Evolutionary conservation across 2,113 vertebrate genomes (phyloP).

Genomic region (Uropsilus gracilis): DNA sequence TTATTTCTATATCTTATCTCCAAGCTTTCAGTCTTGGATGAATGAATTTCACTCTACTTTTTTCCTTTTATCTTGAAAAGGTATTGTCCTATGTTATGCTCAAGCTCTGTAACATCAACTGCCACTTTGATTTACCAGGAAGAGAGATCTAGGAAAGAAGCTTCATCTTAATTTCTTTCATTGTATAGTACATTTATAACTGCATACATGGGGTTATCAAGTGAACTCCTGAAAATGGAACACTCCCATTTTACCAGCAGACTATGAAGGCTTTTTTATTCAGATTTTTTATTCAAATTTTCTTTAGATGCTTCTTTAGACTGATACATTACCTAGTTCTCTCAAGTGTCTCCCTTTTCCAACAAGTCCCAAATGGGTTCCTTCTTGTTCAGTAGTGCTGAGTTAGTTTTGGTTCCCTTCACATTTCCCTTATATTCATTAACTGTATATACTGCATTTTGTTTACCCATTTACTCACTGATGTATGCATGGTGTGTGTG

Average conservation of each 20-base stretch:
- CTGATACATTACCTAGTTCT: background rate
- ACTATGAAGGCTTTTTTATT: background rate
- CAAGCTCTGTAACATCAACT: background rate
- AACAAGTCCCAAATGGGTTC: background rate
- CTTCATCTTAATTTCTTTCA: slow-evolving; percentile 14
- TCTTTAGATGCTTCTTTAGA: background rate
- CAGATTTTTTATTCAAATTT: background rate
- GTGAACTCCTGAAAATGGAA: background rate
- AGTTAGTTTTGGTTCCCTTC: background rate
- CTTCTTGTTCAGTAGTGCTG: background rate
- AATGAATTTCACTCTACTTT: background rate
- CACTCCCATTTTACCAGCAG: background rate
- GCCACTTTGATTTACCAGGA: background rate
- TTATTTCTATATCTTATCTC: background rate
- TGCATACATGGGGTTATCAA: background rate
- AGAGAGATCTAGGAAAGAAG: background rate
- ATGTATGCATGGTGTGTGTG: background rate
- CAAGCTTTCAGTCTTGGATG: background rate
- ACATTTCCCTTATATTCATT: background rate
- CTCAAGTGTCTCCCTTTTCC: background rate
- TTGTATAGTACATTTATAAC: background rate
- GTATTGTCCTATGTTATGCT: background rate
- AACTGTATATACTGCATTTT: background rate
- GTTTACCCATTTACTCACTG: background rate
- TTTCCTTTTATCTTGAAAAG: background rate